Evolutionary conservation across 2,888 invertebrate species (phyloP).

Genomic region (Mystacides longicornis): DNA sequence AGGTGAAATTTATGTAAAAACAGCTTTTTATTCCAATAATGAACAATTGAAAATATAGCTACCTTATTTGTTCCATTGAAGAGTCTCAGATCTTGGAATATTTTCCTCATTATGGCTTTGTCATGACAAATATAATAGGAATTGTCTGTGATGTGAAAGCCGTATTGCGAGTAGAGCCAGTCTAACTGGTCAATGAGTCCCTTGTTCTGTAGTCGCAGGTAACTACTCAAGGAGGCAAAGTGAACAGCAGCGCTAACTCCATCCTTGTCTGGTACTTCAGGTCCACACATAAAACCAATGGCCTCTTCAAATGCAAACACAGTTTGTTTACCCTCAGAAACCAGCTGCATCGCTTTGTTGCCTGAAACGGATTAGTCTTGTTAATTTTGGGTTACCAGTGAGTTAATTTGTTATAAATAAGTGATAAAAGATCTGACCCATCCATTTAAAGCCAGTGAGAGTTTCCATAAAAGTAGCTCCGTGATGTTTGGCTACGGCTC

Average conservation of each 20-base stretch:
- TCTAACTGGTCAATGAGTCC: slow-evolving; percentile 58
- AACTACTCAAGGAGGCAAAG: slow-evolving; percentile 66
- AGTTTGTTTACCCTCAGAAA: slow-evolving; percentile 64
- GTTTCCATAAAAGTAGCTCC: slow-evolving; percentile 80
- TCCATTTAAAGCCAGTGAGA: slow-evolving; percentile 99
- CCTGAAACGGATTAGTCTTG: too few species aligned
- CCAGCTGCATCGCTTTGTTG: slow-evolving; percentile 69
- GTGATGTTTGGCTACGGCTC: slow-evolving; percentile 69
- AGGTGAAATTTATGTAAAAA: background rate
- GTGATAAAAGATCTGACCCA: slow-evolving; percentile 54
- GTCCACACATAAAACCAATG: slow-evolving; percentile 96
- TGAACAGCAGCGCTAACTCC: slow-evolving; percentile 86
- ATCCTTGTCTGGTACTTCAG: slow-evolving; percentile 88
- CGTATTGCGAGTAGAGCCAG: slow-evolving; percentile 76
- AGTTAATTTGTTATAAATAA: background rate
- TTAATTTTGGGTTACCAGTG: too few species aligned
- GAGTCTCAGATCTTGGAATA: slow-evolving; percentile 79
- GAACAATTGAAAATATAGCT: background rate
- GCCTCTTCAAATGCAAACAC: slow-evolving; percentile 98
- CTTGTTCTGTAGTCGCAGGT: slow-evolving; percentile 54
- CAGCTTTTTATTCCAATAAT: background rate
- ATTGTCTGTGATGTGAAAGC: slow-evolving; percentile 80
- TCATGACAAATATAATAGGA: slow-evolving; percentile 88
- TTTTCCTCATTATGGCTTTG: slow-evolving; percentile 54
- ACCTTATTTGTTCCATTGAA: slow-evolving; percentile 56